phyloP scores from a whole-genome alignment of 2,797 vertebrate genomes.

The Enteromius viviparus region DNA sequence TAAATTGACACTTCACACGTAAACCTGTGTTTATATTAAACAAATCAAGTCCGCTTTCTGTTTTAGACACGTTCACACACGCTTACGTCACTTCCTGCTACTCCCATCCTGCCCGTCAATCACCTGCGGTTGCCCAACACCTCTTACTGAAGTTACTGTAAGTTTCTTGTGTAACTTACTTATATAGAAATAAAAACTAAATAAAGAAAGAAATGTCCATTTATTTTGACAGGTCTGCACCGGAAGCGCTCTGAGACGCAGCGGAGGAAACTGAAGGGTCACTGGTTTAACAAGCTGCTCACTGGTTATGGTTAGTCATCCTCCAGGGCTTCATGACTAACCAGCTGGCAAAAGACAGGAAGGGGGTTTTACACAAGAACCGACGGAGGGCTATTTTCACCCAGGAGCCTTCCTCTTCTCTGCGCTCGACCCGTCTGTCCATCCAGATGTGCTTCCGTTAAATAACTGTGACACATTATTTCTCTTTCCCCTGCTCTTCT shows the following conservation, averaged over 20 bases:
- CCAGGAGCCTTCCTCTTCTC: constrained; percentile 15
- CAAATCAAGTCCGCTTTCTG: not conserved
- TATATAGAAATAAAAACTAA: not conserved
- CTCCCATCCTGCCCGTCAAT: constrained; percentile 51
- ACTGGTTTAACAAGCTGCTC: not conserved
- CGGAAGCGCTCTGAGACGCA: not conserved
- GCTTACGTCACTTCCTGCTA: constrained; percentile 49
- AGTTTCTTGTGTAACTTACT: not conserved
- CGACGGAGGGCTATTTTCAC: not conserved
- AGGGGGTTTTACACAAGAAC: not conserved
- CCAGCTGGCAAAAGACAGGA: not conserved
- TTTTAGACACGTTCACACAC: not conserved
- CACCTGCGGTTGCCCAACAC: constrained; percentile 50
- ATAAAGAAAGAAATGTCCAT: not conserved
- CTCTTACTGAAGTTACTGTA: not conserved
- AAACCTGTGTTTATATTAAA: constrained; percentile 16
- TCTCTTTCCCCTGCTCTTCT: not conserved
- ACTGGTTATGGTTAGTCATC: constrained; percentile 20
- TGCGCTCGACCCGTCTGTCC: not conserved
- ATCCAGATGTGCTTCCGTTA: constrained; percentile 5
- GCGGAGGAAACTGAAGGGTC: not conserved
- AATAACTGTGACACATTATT: constrained; percentile 12
- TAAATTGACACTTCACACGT: constrained; percentile 5
- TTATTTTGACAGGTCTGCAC: not conserved
- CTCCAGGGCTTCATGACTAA: constrained; percentile 15